These are phyloP conservation scores for Aquatica leii DNA, from an alignment of 2,888 invertebrate genomes.

Conservation along the genomic window DNA sequence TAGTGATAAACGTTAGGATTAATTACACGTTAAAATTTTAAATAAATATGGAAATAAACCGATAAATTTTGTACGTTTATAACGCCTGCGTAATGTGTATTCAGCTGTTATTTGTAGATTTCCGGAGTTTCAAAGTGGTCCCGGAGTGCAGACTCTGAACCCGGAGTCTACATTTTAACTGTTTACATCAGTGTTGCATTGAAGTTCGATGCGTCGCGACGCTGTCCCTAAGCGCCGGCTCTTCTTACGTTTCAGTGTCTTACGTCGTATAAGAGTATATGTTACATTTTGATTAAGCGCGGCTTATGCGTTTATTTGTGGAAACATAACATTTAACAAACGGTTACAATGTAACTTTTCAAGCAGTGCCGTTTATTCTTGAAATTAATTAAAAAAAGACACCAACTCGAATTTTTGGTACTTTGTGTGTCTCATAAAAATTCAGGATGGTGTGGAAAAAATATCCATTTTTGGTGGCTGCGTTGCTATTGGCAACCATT, in stretches of 20 bases:
- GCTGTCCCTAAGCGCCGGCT: slow-evolving; percentile 8
- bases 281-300: neutral
- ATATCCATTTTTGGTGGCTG: slow-evolving; percentile 34
- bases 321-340: neutral
- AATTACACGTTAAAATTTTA: slow-evolving; percentile 5
- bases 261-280: neutral
- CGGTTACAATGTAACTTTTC: slow-evolving; percentile 5
- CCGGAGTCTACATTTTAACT: slow-evolving; percentile 38
- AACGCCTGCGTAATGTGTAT: slow-evolving; percentile 26
- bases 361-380: neutral
- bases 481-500: slow-evolving; percentile 40
- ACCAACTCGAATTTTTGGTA: neutral
- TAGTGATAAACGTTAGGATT: neutral
- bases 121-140: slow-evolving; percentile 26
- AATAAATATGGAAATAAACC: slow-evolving; percentile 5
- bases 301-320: neutral
- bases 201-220: slow-evolving; percentile 32
- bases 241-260: neutral
- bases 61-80: neutral
- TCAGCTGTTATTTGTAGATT: slow-evolving; percentile 35
- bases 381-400: neutral
- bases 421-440: neutral
- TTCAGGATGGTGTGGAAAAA: slow-evolving; percentile 25
- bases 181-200: slow-evolving; percentile 42
- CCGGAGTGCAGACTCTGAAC: slow-evolving; percentile 38